Base-by-base conservation (phyloP, 1,140 invertebrate genomes). In the Drosophila santomea region DNA sequence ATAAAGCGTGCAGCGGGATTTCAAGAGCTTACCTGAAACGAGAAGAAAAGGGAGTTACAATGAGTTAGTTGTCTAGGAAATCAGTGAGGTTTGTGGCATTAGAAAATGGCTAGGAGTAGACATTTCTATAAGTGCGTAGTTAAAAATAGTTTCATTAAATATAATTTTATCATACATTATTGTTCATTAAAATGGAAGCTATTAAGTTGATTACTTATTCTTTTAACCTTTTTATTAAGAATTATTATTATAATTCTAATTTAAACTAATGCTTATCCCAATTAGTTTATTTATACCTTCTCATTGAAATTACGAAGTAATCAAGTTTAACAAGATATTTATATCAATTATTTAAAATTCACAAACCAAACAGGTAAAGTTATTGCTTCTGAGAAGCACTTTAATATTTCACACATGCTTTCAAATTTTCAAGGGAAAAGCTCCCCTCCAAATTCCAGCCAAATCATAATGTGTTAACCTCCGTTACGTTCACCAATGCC, bases 11-110 rank as follows among this genome's bases (percentile, higher is more conserved):
- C 48, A 43, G 35, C 23, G 45, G 41, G 36, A 56, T 43, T 61
- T 48, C 38, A 76, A 47, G 48, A 75, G 78, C 83, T 88, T 83
- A 86, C 83, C 84, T 86, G 79, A 15, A 82, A 68, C 41, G 60
- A 74, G 51, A 80, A 75, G 43, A 61, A 74, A 67, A 15, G 28
- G 50, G 51, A 41, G 20, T 28, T 23, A 10, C 6, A n/a, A 55
- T 55, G 5, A 12, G n/a, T 45, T 74, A 12, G n/a, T 45, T 74
- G 20, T 36, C 25, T 32, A 20, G n/a, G 28, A 1, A 66, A 2
- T 2, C 4, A 15, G 3, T 36, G 2, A 0, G 20, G n/a, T 28
- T 61, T 5, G 7, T 56, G 41, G 20, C 23, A 25, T 15, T 15
- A 14, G 3, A 7, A 57, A 57, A 36, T 50, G 3, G 10, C 6